Base-by-base conservation (phyloP, 1,140 invertebrate genomes). In the Antheraea mylitta region DNA sequence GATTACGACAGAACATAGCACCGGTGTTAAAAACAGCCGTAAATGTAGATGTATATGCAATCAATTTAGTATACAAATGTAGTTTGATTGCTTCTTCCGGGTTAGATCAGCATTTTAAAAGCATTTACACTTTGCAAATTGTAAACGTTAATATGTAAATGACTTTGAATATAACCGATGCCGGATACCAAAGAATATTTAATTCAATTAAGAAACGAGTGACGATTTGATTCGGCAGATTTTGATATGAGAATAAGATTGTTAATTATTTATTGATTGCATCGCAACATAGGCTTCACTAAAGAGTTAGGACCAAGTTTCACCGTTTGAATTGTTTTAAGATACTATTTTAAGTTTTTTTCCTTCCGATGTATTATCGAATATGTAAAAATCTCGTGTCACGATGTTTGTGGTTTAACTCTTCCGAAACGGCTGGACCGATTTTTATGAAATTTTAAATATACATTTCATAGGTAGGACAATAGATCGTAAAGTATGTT, bases 91-190 rank as follows among this genome's bases (percentile, higher is more conserved):
- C 42, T 45, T 64, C 42, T 64, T 64, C 63, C 63, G 63, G 36
- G n/a, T 64, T 64, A 42, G n/a, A 18, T 7, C 63, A 42, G 4
- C 18, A 18, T 64, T 64, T 64, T 64, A 48, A 64, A 64, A 45
- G 37, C 38, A 18, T 45, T 13, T 64, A 45, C 13, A 22, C 30
- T 9, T 36, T 36, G 18, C 11, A 48, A 30, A 30, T 62, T 62
- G 60, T 62, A 62, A 62, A 62, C 60, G 36, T 62, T 62, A 62
- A 62, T 62, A 62, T 62, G 60, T 8, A 36, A 62, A 62, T 62
- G 22, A 62, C 7, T 6, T 48, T 7, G 13, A 48, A 10, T 6
- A 10, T 48, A 48, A 48, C 45, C 45, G 45, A 13, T 9, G 45
- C 7, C 45, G 45, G 3, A 48, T 10, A 48, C 7, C 45, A 13